Evolutionary conservation across 2,113 vertebrate species (phyloP), one percentile per base, ranked within the genome.

Genomic region (Seriola rivoliana): DNA sequence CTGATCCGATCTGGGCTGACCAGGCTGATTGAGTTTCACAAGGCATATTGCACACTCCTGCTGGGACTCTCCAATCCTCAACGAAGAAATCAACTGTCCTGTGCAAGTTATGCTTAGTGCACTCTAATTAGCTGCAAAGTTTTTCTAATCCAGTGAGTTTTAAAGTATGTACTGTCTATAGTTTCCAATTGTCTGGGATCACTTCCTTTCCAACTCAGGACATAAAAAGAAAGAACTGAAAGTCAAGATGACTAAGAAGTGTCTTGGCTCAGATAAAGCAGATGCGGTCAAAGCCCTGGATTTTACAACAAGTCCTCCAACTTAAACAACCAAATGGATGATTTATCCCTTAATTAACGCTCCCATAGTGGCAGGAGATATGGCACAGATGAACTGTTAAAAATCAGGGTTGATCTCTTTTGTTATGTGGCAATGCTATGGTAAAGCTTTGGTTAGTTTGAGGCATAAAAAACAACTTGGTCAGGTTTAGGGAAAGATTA

Each of bases 1-100:
- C 19, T 78, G 52, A 71, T 71, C 8, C 34, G 67, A 73, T 72
- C 44, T 55, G 4, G 1, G 23, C 25, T 68, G 65, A 48, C 4
- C 25, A 29, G 32, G 60, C n/a, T 68, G 65, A 46, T 67, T 66
- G n/a, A 67, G n/a, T 54, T 72, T 64, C 55, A 32, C 34, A 72
- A 17, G 57, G 55, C 25, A 54, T 67, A 13, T 44, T 52, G 40
- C 29, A 65, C 44, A 65, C 44, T 19, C 50, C 50, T 60, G 42
- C 74, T 59, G 59, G 11, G 52, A 72, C 29, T 44, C 46, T 57
- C 1, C 29, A 10, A 48, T 50, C 65, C 29, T 48, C 23, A 68
- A 72, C 44, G 52, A 42, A 48, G 55, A 54, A 62, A 52, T 19
- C 79, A 54, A 54, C 23, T 71, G 71, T 44, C 38, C 57, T 63